Evolutionary conservation across 2,797 vertebrate genomes (phyloP), one percentile per base, ranked within the genome.

Genomic region (Pelobates cultripes): DNA sequence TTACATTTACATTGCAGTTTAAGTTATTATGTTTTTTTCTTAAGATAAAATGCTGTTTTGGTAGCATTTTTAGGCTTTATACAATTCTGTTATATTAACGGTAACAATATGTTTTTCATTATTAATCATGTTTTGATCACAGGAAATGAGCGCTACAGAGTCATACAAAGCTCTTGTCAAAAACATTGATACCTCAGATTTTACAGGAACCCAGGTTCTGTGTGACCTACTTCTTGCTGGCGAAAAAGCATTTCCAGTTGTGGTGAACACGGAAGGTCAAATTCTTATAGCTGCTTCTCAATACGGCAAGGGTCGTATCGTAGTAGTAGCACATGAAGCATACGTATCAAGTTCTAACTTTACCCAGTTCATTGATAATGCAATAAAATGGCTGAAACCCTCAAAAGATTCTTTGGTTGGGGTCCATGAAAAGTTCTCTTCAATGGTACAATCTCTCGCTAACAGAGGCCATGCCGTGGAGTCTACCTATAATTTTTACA

Each of bases 201-300:
- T 93, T 82, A 89, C 87, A 0, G 89, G 89, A 3, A 17, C 84
- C n/a, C 86, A 88, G 68, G 70, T 92, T 73, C 91, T 92, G 0
- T 91, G 89, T 78, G 92, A 93, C 86, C 86, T 94, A 77, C 89
- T 93, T 0, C 89, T 94, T 0, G 77, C 87, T 5, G 91, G 91
- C 57, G 89, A 91, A 41, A 85, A 86, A 0, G 87, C 93, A 7
- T 91, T 86, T 73, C 93, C 92, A 0, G 88, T 94, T 75, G 88
- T 93, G 81, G 81, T 93, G 87, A 92, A 90, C 0, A 40, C 89
- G 7, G 83, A 88, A 85, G 90, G 90, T 60, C 92, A 94, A 83
- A 89, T 92, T 61, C 86, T 93, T 77, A 88, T 93, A 0, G 90
- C 93, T 0, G 87, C 91, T 47, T 93, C 92, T 2, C 86, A 66